phyloP scores from a whole-genome alignment of 2,113 vertebrate genomes.

The Willisornis vidua region DNA sequence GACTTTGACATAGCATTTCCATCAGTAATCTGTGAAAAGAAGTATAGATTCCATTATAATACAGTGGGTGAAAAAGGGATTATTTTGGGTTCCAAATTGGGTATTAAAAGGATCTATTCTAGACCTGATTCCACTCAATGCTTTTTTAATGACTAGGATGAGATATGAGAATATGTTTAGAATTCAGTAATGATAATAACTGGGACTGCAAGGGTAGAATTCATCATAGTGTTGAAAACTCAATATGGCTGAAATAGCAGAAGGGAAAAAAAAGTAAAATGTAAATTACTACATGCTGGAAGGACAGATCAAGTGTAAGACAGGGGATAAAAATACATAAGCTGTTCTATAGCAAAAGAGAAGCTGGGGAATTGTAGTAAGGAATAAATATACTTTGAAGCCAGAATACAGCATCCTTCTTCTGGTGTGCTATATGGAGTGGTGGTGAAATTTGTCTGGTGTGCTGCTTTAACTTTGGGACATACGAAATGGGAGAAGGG shows the following conservation, averaged over 20 bases:
- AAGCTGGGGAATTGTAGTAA: neutral
- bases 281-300: neutral
- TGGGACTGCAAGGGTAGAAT: neutral
- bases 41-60: neutral
- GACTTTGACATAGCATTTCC: neutral
- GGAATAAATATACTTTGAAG: neutral
- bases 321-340: fast-evolving
- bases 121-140: neutral
- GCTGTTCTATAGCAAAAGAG: neutral
- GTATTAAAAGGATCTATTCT: neutral
- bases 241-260: neutral
- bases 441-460: neutral
- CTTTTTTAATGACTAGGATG: neutral
- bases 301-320: neutral
- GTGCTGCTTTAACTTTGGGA: neutral
- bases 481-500: neutral
- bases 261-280: neutral
- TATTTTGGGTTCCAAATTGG: neutral
- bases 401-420: neutral
- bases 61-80: neutral
- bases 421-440: neutral
- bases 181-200: neutral
- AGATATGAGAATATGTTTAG: neutral
- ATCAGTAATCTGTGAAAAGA: neutral
- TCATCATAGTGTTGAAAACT: neutral